Evolutionary conservation across 2,113 vertebrate genomes (phyloP).

Genomic region (Vanacampus margaritifer): DNA sequence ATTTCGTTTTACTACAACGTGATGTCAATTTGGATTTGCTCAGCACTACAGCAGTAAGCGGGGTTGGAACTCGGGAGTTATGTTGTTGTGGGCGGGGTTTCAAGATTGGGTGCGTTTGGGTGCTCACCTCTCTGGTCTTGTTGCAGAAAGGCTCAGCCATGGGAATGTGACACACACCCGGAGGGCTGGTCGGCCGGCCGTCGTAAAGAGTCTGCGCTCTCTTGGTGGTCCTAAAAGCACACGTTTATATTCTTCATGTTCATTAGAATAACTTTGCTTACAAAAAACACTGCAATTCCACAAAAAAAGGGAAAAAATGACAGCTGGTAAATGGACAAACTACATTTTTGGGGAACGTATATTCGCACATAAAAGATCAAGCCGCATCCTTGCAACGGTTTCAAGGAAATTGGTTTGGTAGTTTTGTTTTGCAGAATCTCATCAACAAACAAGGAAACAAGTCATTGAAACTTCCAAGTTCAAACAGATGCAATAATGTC

Average conservation of each 20-base stretch:
- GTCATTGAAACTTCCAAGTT: neutral
- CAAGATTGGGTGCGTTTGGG: too few relatives aligned
- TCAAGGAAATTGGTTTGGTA: neutral
- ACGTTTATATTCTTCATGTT: neutral
- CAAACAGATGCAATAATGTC: too few relatives aligned
- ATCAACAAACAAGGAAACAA: neutral
- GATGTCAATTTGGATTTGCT: too few relatives aligned
- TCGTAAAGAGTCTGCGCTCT: conserved; percentile 89
- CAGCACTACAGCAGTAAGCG: too few relatives aligned
- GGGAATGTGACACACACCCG: conserved; percentile 90
- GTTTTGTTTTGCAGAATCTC: neutral
- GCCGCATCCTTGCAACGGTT: neutral
- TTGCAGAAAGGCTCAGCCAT: conserved; percentile 94
- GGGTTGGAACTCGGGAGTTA: too few relatives aligned
- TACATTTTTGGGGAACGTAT: too few relatives aligned
- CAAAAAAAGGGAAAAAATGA: too few relatives aligned
- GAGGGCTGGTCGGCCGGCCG: conserved; percentile 71
- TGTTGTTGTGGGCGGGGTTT: too few relatives aligned
- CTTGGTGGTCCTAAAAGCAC: conserved; percentile 81
- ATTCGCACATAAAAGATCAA: neutral
- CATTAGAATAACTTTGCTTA: neutral
- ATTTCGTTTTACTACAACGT: too few relatives aligned
- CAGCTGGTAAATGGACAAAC: too few relatives aligned
- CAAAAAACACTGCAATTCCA: too few relatives aligned
- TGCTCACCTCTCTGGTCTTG: conserved; percentile 88